Evolutionary conservation across 2,113 vertebrate genomes (phyloP), one percentile per base, ranked within the genome.

Genomic region (Poeciliopsis turrubarensis): DNA sequence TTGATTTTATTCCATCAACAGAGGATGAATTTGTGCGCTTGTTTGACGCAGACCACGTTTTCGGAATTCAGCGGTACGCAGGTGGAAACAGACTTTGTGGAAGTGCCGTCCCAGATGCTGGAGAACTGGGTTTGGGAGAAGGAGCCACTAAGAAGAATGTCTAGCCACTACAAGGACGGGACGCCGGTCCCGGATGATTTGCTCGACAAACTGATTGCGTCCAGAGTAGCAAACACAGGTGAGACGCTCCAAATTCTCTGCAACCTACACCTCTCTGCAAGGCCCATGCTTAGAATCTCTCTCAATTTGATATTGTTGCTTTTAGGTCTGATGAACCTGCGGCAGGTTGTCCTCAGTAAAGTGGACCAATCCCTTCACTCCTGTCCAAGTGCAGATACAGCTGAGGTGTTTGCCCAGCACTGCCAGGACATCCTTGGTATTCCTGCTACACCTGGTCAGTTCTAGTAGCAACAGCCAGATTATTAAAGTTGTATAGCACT

Each of bases 101-200:
- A 99, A 82, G 97, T 97, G 19, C 96, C 98, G 1, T 99, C 97
- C 57, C 97, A 99, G 90, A 95, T 98, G 96, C 95, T 99, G 75
- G 97, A 99, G 89, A 99, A 98, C 82, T 99, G 97, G 97, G 97
- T 97, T 4, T 99, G 97, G 97, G 96, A 99, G 85, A 94, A 94
- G 73, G 95, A 97, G 82, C 94, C 96, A 2, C 93, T 99, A 14
- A 95, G 92, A 68, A 95, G 95, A 82, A 93, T 99, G 94, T 98
- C 98, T 17, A 91, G 91, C 63, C 97, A 99, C 92, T 98, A 97
- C 89, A 96, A 92, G 87, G 95, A 98, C 30, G 94, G 95, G 51
- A 95, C 89, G 32, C 90, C 91, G 0, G 94, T 99, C 84, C 94
- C 92, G 41, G 96, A 97, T 10, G 34, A 81, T 31, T 89, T 97